Evolutionary conservation across 2,797 vertebrate species (phyloP).

Genomic region (Echeneis naucrates): DNA sequence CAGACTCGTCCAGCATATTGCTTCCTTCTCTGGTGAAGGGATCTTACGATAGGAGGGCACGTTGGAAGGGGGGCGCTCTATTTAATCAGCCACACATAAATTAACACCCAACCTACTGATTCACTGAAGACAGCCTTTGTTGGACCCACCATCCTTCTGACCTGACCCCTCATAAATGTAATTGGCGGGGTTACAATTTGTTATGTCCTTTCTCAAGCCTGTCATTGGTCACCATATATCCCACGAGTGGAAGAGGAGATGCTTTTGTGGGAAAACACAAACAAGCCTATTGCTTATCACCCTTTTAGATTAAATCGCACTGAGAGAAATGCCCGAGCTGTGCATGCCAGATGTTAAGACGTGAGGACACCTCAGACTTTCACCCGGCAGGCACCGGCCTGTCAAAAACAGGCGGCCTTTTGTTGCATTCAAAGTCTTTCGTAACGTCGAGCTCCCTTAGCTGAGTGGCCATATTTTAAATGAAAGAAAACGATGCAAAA

Average conservation of each 20-base stretch:
- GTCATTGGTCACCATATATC: slow-evolving; percentile 28
- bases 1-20: slow-evolving; percentile 23
- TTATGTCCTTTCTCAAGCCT: slow-evolving; percentile 57
- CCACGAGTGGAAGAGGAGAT: slow-evolving; percentile 1
- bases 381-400: slow-evolving; percentile 32
- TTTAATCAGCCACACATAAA: slow-evolving; percentile 71
- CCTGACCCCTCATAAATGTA: slow-evolving; percentile 70
- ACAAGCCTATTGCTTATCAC: not conserved
- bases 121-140: slow-evolving; percentile 65
- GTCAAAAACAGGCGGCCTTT: slow-evolving; percentile 64
- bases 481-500: not conserved
- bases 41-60: slow-evolving; percentile 11
- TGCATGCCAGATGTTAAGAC: slow-evolving; percentile 42
- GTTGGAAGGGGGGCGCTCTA: slow-evolving; percentile 47
- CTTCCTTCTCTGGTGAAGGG: slow-evolving; percentile 14
- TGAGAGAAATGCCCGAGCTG: not conserved
- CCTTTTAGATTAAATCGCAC: not conserved
- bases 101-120: slow-evolving; percentile 64
- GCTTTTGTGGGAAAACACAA: not conserved
- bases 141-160: slow-evolving; percentile 46
- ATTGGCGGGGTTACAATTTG: slow-evolving; percentile 53
- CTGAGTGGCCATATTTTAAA: no score
- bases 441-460: slow-evolving; percentile 11
- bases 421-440: slow-evolving; percentile 44
- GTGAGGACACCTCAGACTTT: slow-evolving; percentile 30